Evolutionary conservation across 2,888 invertebrate genomes (phyloP), one percentile per base, ranked within the genome.

Genomic region (Deilephila elpenor): DNA sequence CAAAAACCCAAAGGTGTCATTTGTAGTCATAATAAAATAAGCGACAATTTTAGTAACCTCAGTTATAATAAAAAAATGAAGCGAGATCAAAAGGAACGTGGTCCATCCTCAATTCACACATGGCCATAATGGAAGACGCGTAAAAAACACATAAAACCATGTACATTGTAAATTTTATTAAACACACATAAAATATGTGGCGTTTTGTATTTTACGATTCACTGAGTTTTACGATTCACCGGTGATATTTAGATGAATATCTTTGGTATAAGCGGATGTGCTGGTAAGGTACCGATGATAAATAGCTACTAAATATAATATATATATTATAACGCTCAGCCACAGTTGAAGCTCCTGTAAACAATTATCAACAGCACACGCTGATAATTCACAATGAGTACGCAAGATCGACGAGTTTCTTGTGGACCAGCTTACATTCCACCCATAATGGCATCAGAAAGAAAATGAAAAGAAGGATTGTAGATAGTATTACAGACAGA

Each of bases 151-250:
- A 67, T 67, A 67, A 67, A 67, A 51, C 67, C 20, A 56, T 44
- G 44, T 51, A 51, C 67, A 67, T 51, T 67, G 67, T 51, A 67
- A 37, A 51, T 67, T 67, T 67, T 67, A 67, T 67, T 67, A 67
- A 67, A 67, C 67, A 67, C 25, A 67, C 67, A 44, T 67, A 67
- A 67, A 67, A 67, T 67, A 67, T 51, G 44, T 64, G 20, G 44
- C 44, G 67, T 67, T 64, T 64, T 51, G 67, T 67, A 67, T 62
- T 67, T 67, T 67, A 67, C 67, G 67, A 67, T 67, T 67, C 67
- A 56, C 17, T 19, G 17, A 17, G 51, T 67, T 67, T 67, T 67
- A 67, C 44, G 67, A 37, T 14, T 8, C 34, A 20, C 44, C 14
- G 44, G 44, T 51, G 67, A 67, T 67, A 67, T 67, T 67, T 67